Evolutionary conservation across 2,113 vertebrate genomes (phyloP).

Genomic region (Martes martes): DNA sequence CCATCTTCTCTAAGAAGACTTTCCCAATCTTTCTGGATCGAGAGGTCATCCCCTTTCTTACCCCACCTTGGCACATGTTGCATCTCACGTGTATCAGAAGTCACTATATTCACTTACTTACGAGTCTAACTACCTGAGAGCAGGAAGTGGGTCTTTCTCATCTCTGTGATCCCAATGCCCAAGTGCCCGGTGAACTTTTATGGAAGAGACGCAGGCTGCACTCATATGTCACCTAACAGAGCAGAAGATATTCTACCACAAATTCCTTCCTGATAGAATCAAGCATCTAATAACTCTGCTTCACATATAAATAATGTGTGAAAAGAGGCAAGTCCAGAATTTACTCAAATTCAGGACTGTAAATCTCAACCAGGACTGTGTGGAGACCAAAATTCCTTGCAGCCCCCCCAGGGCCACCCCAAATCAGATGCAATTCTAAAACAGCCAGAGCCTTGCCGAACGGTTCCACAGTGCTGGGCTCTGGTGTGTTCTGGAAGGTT

Average conservation of each 20-base stretch:
- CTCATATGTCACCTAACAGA: background rate
- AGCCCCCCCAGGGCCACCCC: background rate
- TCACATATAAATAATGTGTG: background rate
- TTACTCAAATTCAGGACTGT: background rate
- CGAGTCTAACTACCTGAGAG: background rate
- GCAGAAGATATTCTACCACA: background rate
- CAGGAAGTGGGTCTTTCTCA: background rate
- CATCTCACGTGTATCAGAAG: background rate
- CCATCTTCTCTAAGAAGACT: background rate
- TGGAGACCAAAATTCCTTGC: constrained; percentile 12
- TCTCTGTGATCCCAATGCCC: background rate
- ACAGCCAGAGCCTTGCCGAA: background rate
- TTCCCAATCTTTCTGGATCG: background rate
- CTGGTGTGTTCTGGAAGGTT: constrained; percentile 39
- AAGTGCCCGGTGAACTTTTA: background rate
- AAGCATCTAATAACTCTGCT: background rate
- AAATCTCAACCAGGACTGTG: background rate
- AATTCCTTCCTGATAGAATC: constrained; percentile 15
- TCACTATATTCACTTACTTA: background rate
- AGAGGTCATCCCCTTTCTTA: background rate
- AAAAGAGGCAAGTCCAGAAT: background rate
- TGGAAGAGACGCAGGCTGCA: background rate
- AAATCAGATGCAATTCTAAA: constrained; percentile 37
- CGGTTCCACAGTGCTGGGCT: background rate
- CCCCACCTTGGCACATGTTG: background rate